Conservation (phyloP, 2,113 vertebrate genomes). For the Sebastes schlegelii region DNA sequence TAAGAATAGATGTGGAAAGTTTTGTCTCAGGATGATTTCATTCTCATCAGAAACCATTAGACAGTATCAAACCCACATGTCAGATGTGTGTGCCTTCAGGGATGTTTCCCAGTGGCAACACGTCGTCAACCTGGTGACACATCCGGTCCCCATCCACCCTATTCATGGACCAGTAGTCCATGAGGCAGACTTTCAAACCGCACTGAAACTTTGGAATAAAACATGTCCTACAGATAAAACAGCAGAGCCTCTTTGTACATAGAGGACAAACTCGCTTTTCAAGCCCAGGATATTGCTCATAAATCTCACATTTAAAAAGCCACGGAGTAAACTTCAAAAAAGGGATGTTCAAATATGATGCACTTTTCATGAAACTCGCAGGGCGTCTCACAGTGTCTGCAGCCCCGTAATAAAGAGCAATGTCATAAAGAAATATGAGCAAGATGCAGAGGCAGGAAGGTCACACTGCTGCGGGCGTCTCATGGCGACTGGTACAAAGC, state of each 20-base stretch:
- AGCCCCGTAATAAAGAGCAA: slow-evolving; percentile 46
- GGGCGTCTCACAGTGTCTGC: slow-evolving; percentile 25
- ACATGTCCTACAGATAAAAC: slow-evolving; percentile 45
- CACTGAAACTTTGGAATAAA: slow-evolving; percentile 24
- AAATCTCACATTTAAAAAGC: slow-evolving; percentile 30
- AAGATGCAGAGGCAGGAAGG: slow-evolving; percentile 32
- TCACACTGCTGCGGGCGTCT: slow-evolving; percentile 54
- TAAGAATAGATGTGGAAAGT: slow-evolving; percentile 28
- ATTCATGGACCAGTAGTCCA: slow-evolving; percentile 63
- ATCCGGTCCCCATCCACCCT: slow-evolving; percentile 48
- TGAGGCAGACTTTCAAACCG: slow-evolving; percentile 51
- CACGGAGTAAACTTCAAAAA: slow-evolving; percentile 15
- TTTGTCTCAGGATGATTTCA: slow-evolving; percentile 60
- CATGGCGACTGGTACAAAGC: slow-evolving; percentile 28
- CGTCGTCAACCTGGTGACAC: slow-evolving; percentile 72
- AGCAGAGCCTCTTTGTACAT: slow-evolving; percentile 34
- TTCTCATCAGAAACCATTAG: slow-evolving; percentile 66
- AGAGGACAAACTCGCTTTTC: slow-evolving; percentile 35
- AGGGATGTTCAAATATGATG: slow-evolving; percentile 31
- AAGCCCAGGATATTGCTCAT: slow-evolving; percentile 2
- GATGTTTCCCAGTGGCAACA: slow-evolving; percentile 67
- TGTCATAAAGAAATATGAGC: slow-evolving; percentile 37
- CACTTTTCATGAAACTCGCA: slow-evolving; percentile 27
- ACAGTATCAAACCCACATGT: slow-evolving; percentile 70
- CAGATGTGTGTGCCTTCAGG: slow-evolving; percentile 60